A percentile compares a stretch with the other conserved stretches of the same genome.
phyloP scores from a whole-genome alignment of 2,797 vertebrate species.

The Tenualosa ilisha region DNA sequence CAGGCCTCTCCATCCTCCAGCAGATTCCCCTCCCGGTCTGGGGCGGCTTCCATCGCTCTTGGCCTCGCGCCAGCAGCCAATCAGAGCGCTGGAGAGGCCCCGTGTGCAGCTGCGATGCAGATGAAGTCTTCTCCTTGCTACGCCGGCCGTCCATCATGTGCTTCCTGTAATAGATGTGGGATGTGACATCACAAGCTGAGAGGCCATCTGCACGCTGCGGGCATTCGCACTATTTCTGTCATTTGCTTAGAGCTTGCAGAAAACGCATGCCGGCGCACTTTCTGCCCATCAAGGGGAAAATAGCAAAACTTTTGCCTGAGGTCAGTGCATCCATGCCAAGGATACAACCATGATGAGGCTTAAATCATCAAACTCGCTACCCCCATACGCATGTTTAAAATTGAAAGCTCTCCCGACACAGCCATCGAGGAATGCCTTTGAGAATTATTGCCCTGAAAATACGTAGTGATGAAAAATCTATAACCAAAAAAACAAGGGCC shows the following conservation, averaged over 20 bases:
- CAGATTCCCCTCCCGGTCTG: conserved; percentile 57
- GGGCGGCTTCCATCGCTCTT: conserved; percentile 63
- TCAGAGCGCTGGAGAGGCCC: conserved; percentile 66
- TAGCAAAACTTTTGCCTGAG: conserved; percentile 72
- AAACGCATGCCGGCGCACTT: conserved; percentile 47
- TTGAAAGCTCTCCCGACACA: neutral
- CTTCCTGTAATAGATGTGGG: conserved; percentile 78
- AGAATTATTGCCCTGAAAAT: neutral
- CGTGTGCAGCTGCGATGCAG: conserved; percentile 57
- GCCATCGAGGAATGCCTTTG: neutral
- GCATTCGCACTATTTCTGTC: conserved; percentile 80
- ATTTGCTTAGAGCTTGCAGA: conserved; percentile 56
- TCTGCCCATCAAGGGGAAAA: conserved; percentile 70
- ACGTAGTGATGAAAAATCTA: conserved; percentile 4
- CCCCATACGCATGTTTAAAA: neutral
- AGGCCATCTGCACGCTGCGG: conserved; percentile 80
- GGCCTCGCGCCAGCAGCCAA: conserved; percentile 69
- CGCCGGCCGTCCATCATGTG: conserved; percentile 74
- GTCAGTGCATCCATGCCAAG: conserved; percentile 68
- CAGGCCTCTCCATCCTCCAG: conserved; percentile 56
- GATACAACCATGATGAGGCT: conserved; percentile 37
- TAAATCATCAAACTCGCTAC: neutral
- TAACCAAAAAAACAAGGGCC: conserved; percentile 10
- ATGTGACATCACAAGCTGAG: conserved; percentile 84
- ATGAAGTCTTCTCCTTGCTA: conserved; percentile 72